Base-by-base conservation (phyloP, 2,888 invertebrate genomes). In the Eupithecia insigniata region DNA sequence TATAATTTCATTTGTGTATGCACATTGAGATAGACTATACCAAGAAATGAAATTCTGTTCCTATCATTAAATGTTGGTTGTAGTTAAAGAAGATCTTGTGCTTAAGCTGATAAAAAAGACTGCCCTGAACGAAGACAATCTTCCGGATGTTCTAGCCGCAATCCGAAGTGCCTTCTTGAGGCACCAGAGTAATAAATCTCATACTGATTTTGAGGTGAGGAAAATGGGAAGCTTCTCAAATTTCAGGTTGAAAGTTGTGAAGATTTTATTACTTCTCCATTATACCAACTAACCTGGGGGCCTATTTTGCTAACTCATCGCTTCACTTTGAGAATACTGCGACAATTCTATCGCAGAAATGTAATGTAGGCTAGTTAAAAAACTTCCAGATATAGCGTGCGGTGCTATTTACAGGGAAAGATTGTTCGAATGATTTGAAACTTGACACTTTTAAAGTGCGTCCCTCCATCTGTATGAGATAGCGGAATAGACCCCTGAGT, bases 71-170 rank as follows among this genome's bases (percentile, higher is more conserved):
- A 51, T 51, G 51, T 51, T 22, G 22, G 22, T 51, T 61, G 18
- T 30, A 61, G 61, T 28, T 18, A 61, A 61, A 61, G 61, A 61
- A 61, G 30, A 61, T 61, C 61, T 61, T 12, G 61, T 61, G 16
- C 28, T 61, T 28, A 18, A 61, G 30, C 18, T 61, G 61, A 61
- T 61, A 30, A 32, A 32, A 10, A 18, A 30, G 61, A 10, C 28
- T 8, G 61, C 18, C 16, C 18, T 51, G 10, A 51, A 30, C 10
- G 32, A 18, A 30, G 28, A 28, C 18, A 61, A 61, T 18, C 61
- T 61, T 3, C 30, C 61, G 18, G 61, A 61, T 10, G 30, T 61
- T n/a, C 30, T 61, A 8, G 18, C 61, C 3, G 32, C 61, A 8
- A 30, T 61, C 16, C 30, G 32, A 32, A 61, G 30, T 10, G 61